Evolutionary conservation across 2,113 vertebrate species (phyloP).

Genomic region (Tetrax tetrax): DNA sequence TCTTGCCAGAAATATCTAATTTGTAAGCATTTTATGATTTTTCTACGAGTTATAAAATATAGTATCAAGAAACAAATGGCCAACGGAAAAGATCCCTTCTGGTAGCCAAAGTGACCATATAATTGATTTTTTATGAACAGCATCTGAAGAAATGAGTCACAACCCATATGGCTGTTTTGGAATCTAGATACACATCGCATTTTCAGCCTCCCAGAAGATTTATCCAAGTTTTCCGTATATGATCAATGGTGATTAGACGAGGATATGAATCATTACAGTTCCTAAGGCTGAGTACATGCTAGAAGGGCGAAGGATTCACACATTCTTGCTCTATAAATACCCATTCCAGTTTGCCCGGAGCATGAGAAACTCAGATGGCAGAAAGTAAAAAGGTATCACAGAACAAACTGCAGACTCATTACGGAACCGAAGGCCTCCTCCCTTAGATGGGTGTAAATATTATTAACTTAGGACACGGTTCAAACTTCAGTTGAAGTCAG

Average conservation of each 20-base stretch:
- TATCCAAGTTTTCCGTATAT: slow-evolving; percentile 48
- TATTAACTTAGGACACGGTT: slow-evolving; percentile 29
- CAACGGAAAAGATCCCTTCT: neutral
- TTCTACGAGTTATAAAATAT: slow-evolving; percentile 45
- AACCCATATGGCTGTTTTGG: slow-evolving; percentile 40
- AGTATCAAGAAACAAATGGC: slow-evolving; percentile 31
- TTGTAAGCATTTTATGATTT: slow-evolving; percentile 56
- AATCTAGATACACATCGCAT: neutral
- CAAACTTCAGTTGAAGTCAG: slow-evolving; percentile 47
- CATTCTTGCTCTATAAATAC: slow-evolving; percentile 48
- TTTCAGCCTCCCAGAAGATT: slow-evolving; percentile 47
- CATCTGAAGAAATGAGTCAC: slow-evolving; percentile 63
- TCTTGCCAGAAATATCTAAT: slow-evolving; percentile 56
- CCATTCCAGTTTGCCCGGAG: neutral
- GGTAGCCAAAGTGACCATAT: slow-evolving; percentile 47
- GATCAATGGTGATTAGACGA: slow-evolving; percentile 47
- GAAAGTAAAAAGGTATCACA: neutral
- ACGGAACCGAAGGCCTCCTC: neutral
- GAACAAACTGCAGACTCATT: slow-evolving; percentile 52
- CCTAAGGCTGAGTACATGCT: neutral
- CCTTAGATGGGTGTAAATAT: slow-evolving; percentile 5
- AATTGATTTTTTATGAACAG: slow-evolving; percentile 47
- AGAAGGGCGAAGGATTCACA: slow-evolving; percentile 36
- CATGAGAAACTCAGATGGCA: slow-evolving; percentile 10
- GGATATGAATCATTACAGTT: slow-evolving; percentile 60